Evolutionary conservation across 1,140 invertebrate genomes (phyloP).

Genomic region (Pantala flavescens): DNA sequence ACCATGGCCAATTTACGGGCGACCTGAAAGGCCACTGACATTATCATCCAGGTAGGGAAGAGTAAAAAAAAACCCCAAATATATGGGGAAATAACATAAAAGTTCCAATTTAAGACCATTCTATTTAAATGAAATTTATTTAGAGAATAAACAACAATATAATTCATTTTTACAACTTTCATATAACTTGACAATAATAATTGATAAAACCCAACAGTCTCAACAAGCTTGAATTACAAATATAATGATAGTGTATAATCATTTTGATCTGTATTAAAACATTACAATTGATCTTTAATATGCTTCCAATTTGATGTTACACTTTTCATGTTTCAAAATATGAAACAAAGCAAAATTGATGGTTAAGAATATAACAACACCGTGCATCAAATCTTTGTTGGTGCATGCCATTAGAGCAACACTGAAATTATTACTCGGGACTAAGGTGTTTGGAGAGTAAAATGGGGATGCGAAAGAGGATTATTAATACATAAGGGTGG

Average conservation of each 20-base stretch:
- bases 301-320: no score
- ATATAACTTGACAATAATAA: slow-evolving; percentile 7
- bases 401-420: neutral
- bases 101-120: neutral
- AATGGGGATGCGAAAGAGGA: no score
- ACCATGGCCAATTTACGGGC: slow-evolving; percentile 99
- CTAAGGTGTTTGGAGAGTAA: neutral
- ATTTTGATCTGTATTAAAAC: neutral
- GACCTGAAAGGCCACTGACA: slow-evolving; percentile 58
- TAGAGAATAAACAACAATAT: neutral
- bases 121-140: neutral
- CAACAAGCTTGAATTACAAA: slow-evolving; percentile 7
- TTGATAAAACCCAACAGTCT: neutral
- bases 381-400: neutral
- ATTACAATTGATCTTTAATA: no score
- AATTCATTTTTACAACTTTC: neutral
- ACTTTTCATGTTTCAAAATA: no score
- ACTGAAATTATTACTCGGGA: neutral
- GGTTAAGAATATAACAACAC: neutral
- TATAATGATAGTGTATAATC: neutral
- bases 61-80: neutral
- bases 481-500: no score
- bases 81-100: neutral
- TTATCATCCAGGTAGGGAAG: neutral
- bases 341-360: no score